Conservation (phyloP, 1,140 invertebrate species). For the Oedothorax gibbosus region DNA sequence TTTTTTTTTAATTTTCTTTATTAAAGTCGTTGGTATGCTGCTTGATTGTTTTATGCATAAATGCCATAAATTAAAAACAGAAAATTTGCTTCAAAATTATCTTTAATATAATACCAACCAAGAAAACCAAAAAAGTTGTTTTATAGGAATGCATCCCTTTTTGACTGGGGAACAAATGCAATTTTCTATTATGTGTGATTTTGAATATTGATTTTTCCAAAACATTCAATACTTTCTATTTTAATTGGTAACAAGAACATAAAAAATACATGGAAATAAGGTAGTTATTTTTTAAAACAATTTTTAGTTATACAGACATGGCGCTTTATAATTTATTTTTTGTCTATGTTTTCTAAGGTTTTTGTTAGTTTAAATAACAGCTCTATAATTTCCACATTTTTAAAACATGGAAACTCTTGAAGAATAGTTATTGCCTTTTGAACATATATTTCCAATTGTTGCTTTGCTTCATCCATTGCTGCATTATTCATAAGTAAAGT, state of each 20-base stretch:
- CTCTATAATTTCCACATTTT: conserved; percentile 25
- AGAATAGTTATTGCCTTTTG: conserved; percentile 25
- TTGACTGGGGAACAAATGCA: background rate
- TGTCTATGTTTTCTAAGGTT: conserved; percentile 10
- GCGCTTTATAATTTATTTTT: background rate
- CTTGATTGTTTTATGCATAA: background rate
- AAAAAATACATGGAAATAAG: no score
- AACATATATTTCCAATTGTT: conserved; percentile 18
- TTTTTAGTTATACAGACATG: background rate
- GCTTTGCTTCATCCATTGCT: conserved; percentile 11
- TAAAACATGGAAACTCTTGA: background rate
- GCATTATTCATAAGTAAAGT: background rate
- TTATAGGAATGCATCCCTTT: background rate
- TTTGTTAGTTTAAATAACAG: background rate
- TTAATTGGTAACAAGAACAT: background rate
- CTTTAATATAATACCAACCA: no score
- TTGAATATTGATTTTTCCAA: background rate
- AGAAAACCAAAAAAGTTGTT: no score
- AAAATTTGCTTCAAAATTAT: no score
- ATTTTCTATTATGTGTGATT: background rate
- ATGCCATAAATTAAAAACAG: no score
- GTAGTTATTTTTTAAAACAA: no score
- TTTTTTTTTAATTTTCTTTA: background rate
- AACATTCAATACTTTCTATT: background rate
- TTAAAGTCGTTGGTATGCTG: background rate